A percentile compares a stretch with the other conserved stretches of the same genome.
phyloP scores from a whole-genome alignment of 2,113 vertebrate genomes.

The Eulacestoma nigropectus region DNA sequence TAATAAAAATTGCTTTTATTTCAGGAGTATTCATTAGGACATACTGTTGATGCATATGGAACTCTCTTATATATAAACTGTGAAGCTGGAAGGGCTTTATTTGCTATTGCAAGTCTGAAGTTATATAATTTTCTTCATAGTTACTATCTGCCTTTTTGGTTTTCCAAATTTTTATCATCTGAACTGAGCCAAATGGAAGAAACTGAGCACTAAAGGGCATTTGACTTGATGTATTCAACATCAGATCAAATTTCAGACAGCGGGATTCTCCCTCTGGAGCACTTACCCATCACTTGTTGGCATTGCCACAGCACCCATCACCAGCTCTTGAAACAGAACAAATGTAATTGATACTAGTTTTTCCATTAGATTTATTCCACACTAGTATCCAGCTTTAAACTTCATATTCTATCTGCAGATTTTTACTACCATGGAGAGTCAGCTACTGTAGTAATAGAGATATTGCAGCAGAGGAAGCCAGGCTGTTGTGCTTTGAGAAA shows the following conservation, averaged over 20 bases:
- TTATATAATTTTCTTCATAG: background rate
- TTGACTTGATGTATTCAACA: background rate
- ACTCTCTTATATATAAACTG: background rate
- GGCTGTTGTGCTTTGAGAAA: background rate
- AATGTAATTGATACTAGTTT: background rate
- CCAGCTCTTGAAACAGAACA: background rate
- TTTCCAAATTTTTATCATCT: background rate
- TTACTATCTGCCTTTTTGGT: background rate
- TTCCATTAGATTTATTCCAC: background rate
- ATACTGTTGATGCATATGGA: background rate
- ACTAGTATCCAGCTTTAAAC: background rate
- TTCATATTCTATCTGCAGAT: background rate
- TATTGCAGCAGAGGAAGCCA: background rate
- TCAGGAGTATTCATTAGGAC: background rate
- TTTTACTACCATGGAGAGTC: background rate
- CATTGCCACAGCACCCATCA: background rate
- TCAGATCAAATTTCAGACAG: background rate
- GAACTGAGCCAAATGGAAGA: background rate
- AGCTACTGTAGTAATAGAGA: background rate
- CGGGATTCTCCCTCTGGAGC: background rate
- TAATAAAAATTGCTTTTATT: background rate
- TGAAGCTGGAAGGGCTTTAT: background rate
- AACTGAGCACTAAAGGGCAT: background rate
- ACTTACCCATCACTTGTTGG: background rate
- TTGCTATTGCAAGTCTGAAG: background rate